These are phyloP conservation scores for Watersipora subatra DNA, from an alignment of 1,140 invertebrate species.

Conservation along the genomic window DNA sequence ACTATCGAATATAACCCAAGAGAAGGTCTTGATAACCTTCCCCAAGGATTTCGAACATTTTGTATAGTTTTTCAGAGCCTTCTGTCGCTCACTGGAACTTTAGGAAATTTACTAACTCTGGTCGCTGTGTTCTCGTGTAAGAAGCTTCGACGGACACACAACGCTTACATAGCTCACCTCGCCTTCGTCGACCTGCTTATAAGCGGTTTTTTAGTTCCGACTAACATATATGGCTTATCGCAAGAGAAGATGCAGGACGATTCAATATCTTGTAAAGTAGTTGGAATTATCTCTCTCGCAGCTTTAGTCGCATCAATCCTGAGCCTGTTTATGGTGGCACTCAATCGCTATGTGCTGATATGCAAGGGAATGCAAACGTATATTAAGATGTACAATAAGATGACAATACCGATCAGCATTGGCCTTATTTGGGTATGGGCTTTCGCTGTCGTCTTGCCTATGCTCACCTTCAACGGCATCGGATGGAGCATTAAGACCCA, in stretches of 20 bases:
- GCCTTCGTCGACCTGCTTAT: not conserved
- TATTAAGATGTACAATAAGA: not conserved
- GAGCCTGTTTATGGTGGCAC: not conserved
- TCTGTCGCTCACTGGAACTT: not conserved
- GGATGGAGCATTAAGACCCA: not conserved
- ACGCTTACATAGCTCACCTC: not conserved
- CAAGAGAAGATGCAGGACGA: not conserved
- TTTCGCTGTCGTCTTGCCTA: not conserved
- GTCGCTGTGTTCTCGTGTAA: not conserved
- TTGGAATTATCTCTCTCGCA: not conserved
- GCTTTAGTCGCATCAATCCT: not conserved
- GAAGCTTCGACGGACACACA: not conserved
- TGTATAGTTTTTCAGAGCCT: not conserved
- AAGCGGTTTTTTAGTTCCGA: not conserved
- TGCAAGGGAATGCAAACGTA: not conserved
- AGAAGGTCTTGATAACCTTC: not conserved
- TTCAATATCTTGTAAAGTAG: not conserved
- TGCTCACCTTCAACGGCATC: not conserved
- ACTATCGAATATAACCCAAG: not conserved
- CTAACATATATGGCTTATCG: not conserved
- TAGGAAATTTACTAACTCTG: not conserved
- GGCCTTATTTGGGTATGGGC: not conserved
- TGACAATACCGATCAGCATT: not conserved
- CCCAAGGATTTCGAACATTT: not conserved
- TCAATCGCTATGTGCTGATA: not conserved